Base-by-base conservation (phyloP, 2,797 vertebrate species). In the Oryzias sinensis region DNA sequence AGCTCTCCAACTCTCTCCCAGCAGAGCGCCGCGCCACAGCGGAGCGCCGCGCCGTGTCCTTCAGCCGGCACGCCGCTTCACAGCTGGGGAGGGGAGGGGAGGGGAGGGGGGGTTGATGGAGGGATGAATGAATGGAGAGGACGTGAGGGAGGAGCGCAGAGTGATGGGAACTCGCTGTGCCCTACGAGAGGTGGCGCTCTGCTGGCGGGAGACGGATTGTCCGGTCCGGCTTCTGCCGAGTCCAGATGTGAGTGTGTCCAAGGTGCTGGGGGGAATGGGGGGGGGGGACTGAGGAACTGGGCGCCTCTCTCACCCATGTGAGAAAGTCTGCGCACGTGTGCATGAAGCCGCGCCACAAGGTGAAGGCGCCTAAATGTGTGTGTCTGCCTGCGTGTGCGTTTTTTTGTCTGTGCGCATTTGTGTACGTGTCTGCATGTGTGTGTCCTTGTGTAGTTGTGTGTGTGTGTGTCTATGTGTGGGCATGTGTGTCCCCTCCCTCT, bases 31-130 rank as follows among this genome's bases (percentile, higher is more conserved):
- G 73, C 70, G 62, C 74, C 74, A 67, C 72, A 87, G 82, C 77
- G 65, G 76, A 77, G 80, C 80, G 67, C 76, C 77, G 80, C 80
- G 68, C 80, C 46, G 85, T 90, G 91, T 89, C 90, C 89, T 92
- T 92, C 89, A 90, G 82, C 82, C 79, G 64, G 53, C 83, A 68
- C 54, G 82, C 83, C 59, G 56, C 74, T 73, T 80, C 79, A 40
- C 78, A 78, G 78, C 61, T 56, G 79, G 74, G 69, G 58, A 73
- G 87, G 73, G 27, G 68, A 71, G 78, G 72, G 79, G 4, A 9
- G 29, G 29, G 33, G 56, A 77, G 74, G 29, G 29, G 33, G 56
- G 79, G 74, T 68, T 56, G 74, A 88, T 73, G 27, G 68, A 71
- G 78, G 72, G 79, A 77, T 86, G 81, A 83, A 90, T 84, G 83